These are phyloP conservation scores for Tolmerus cingulatus DNA, from an alignment of 2,888 invertebrate species.

Conservation along the genomic window DNA sequence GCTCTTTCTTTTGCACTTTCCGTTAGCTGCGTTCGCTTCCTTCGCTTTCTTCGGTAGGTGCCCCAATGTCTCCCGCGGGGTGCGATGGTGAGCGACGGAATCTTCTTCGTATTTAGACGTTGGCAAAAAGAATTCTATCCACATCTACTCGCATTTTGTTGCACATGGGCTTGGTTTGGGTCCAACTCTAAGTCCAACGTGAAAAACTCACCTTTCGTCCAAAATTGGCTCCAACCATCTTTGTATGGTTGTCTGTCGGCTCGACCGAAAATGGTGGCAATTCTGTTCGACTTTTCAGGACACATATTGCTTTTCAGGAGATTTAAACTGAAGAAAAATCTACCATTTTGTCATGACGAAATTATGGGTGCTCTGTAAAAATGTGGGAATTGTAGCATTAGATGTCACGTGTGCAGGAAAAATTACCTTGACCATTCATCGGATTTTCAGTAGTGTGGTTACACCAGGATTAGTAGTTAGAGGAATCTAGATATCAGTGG, in stretches of 20 bases:
- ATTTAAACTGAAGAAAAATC: not conserved
- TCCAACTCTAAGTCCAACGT: not conserved
- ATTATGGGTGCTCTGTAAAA: not conserved
- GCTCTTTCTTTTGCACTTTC: constrained; percentile 9
- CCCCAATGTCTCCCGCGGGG: not conserved
- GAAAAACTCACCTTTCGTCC: not conserved
- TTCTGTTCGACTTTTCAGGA: not conserved
- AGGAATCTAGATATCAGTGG: no score
- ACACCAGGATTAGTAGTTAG: no score
- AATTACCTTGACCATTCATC: not conserved
- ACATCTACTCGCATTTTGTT: not conserved
- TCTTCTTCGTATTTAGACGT: not conserved
- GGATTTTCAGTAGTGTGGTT: not conserved
- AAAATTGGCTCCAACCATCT: not conserved
- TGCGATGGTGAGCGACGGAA: not conserved
- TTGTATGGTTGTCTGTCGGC: not conserved
- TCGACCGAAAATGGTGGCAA: not conserved
- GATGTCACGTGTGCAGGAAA: not conserved
- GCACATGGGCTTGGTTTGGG: not conserved
- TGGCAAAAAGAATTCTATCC: not conserved
- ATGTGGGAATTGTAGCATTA: not conserved
- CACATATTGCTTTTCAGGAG: not conserved
- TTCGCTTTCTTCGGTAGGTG: not conserved
- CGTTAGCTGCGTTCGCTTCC: not conserved
- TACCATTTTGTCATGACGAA: not conserved